A percentile compares a stretch with the other conserved stretches of the same genome.
phyloP scores from a whole-genome alignment of 2,113 vertebrate species.

The Cranoglanis bouderius region DNA sequence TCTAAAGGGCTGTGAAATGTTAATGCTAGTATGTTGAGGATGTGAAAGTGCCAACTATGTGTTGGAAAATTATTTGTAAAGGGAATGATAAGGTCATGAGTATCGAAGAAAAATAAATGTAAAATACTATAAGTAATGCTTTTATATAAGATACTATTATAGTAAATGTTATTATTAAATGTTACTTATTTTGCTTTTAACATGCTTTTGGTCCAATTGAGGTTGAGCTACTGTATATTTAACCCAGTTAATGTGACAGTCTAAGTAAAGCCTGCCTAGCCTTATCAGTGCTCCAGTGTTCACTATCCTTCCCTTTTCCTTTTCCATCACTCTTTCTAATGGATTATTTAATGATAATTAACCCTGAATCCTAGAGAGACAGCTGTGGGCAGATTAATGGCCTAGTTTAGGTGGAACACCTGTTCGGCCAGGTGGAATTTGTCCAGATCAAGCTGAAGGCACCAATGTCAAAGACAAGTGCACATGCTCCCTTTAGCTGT shows the following conservation, averaged over 20 bases:
- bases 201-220: slow-evolving; percentile 54
- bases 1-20: background rate
- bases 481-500: slow-evolving; percentile 65
- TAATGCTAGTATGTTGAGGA: background rate
- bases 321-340: slow-evolving; percentile 73
- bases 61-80: background rate
- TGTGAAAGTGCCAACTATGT: background rate
- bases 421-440: slow-evolving; percentile 74
- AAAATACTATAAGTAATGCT: background rate
- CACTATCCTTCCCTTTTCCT: slow-evolving; percentile 61
- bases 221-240: slow-evolving; percentile 19
- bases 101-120: background rate
- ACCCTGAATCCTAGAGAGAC: slow-evolving; percentile 76
- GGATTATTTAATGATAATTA: slow-evolving; percentile 79
- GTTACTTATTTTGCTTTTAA: slow-evolving; percentile 38
- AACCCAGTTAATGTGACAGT: slow-evolving; percentile 43
- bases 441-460: slow-evolving; percentile 64
- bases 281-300: slow-evolving; percentile 32
- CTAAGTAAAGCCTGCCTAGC: slow-evolving; percentile 45
- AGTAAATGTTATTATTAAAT: background rate
- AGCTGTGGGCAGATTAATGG: slow-evolving; percentile 73
- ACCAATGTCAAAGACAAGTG: slow-evolving; percentile 76
- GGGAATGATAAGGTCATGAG: background rate
- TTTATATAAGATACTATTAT: background rate
- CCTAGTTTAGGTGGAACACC: slow-evolving; percentile 71